Evolutionary conservation across 2,113 vertebrate genomes (phyloP).

Genomic region (Procavia capensis): DNA sequence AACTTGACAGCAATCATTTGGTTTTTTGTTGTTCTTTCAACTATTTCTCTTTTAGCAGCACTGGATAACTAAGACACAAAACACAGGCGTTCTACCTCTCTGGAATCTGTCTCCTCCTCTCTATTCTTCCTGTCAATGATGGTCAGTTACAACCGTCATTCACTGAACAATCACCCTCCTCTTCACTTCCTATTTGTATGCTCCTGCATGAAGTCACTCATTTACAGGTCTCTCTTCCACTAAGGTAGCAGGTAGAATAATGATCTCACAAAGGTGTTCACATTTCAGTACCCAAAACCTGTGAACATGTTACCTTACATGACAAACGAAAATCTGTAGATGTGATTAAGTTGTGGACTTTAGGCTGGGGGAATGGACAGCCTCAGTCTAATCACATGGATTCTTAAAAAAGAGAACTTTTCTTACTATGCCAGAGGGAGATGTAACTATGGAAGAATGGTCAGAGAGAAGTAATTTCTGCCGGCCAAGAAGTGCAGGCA

Average conservation of each 20-base stretch:
- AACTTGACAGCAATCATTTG: no score
- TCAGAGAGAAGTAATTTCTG: neutral
- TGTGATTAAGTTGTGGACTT: neutral
- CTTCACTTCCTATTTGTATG: neutral
- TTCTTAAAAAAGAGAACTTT: neutral
- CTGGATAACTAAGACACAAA: neutral
- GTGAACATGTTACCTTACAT: neutral
- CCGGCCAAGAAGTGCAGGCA: neutral
- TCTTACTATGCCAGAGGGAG: neutral
- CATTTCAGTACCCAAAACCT: neutral
- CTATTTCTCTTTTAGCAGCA: neutral
- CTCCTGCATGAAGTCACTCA: neutral
- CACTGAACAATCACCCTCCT: neutral
- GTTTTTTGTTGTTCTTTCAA: no score
- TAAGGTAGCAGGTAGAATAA: neutral
- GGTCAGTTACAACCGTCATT: neutral
- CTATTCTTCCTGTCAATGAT: neutral
- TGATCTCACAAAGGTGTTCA: neutral
- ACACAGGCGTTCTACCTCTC: neutral
- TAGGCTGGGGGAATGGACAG: neutral
- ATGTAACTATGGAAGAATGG: neutral
- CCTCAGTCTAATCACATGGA: neutral
- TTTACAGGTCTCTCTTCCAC: neutral
- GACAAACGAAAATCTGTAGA: neutral
- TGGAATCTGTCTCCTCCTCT: neutral